These are phyloP conservation scores for Plebejus argus DNA, from an alignment of 2,888 invertebrate genomes.

Conservation along the genomic window DNA sequence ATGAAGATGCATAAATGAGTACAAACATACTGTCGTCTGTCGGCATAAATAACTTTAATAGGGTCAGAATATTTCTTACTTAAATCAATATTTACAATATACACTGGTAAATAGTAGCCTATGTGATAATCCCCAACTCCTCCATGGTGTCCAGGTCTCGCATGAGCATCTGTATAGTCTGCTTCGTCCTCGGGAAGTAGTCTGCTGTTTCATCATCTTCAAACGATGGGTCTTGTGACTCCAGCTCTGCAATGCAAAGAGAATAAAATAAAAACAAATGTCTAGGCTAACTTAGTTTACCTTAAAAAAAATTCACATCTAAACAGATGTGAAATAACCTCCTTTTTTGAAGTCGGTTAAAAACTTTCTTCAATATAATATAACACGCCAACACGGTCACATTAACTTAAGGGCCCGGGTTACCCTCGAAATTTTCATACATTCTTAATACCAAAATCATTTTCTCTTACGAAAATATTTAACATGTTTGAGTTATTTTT, in stretches of 20 bases:
- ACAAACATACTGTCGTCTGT: neutral
- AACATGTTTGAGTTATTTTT: too few relatives aligned
- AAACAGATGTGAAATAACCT: too few relatives aligned
- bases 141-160: constrained; percentile 87
- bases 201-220: constrained; percentile 80
- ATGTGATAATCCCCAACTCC: constrained; percentile 82
- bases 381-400: too few relatives aligned
- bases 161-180: constrained; percentile 87
- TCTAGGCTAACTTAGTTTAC: neutral
- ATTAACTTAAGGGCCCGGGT: too few relatives aligned
- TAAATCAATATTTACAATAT: constrained; percentile 23
- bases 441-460: too few relatives aligned
- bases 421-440: too few relatives aligned
- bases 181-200: constrained; percentile 84
- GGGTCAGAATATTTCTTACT: neutral
- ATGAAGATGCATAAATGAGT: too few relatives aligned
- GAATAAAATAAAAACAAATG: neutral
- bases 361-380: too few relatives aligned
- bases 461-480: too few relatives aligned
- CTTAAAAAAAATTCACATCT: too few relatives aligned
- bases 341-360: too few relatives aligned
- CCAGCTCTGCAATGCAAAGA: constrained; percentile 68
- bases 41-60: constrained; percentile 27
- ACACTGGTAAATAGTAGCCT: constrained; percentile 36
- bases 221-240: constrained; percentile 83